Base-by-base conservation (phyloP, 1,140 invertebrate species). In the Drosophila rufa region DNA sequence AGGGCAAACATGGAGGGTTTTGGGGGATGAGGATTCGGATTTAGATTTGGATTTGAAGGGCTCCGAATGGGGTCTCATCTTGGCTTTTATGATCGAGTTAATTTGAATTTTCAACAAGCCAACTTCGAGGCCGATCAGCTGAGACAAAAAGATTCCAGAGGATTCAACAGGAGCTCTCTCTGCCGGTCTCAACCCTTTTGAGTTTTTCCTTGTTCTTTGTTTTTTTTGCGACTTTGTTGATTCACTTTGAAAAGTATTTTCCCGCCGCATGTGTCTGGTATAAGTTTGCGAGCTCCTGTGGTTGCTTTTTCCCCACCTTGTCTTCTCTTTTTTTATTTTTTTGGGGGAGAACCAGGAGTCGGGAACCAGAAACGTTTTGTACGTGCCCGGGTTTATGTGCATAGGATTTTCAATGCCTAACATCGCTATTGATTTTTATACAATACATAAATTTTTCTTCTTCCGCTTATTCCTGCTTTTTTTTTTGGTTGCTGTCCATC, bases 161-260 rank as follows among this genome's bases (percentile, higher is more conserved):
- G 60, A 76, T 69, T 78, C 75, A 78, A 78, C 75, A 78, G 75
- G 75, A 76, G 42, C 17, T 27, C 30, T 8, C 7, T 9, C 30
- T 6, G 27, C 27, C 27, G 19, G 15, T 14, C 36, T 45, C 33
- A 76, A 76, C 73, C 64, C 56, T 60, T 76, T 33, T 25, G 30
- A 33, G 30, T 33, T 8, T 33, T 50, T 14, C 8, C 22, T 15
- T 57, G 30, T 38, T 50, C 51, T 62, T 2, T 22, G 1, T 22
- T 51, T 64, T 79, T 68, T 76, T 30, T 33, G 51, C 80, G 71
- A 90, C 78, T 90, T 73, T 73, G 69, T 73, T 73, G 69, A 73
- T 73, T 85, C 85, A 89, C 85, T 90, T 90, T 90, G 75, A 82
- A 90, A 89, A 90, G 85, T 91, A 90, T 90, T 90, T 89, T 79